Evolutionary conservation across 2,888 invertebrate species (phyloP).

Genomic region (Rosalia funebris): DNA sequence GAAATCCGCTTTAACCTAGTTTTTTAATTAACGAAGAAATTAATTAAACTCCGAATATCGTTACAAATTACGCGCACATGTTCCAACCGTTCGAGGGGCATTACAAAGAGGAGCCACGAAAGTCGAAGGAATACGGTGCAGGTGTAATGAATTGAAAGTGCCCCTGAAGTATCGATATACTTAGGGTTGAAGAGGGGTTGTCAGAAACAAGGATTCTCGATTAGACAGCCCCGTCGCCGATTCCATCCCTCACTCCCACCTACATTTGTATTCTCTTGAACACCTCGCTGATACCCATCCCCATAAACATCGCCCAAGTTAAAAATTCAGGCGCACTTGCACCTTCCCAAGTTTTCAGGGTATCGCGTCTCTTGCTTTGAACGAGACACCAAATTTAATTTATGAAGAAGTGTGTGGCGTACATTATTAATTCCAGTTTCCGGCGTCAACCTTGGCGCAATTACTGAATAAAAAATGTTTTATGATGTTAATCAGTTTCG

Average conservation of each 20-base stretch:
- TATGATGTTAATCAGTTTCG: neutral
- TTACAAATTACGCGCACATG: too few species aligned
- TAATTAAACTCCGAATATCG: too few species aligned
- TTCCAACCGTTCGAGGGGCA: too few species aligned
- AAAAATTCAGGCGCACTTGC: constrained; percentile 52
- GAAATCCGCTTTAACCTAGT: too few species aligned
- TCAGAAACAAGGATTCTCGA: constrained; percentile 62
- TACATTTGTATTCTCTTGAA: constrained; percentile 53
- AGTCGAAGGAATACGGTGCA: constrained; percentile 28
- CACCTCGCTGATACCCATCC: constrained; percentile 44
- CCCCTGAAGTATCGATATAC: constrained; percentile 56
- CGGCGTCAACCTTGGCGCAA: neutral
- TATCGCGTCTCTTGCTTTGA: constrained; percentile 39
- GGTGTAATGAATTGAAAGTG: constrained; percentile 57
- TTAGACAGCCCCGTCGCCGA: constrained; percentile 54
- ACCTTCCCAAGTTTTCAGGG: constrained; percentile 48
- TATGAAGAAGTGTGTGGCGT: constrained; percentile 29
- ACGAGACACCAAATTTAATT: constrained; percentile 36
- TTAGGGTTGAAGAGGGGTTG: constrained; percentile 55
- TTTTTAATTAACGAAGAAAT: too few species aligned
- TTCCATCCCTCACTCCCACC: constrained; percentile 37
- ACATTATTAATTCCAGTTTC: constrained; percentile 26
- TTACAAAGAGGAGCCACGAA: too few species aligned
- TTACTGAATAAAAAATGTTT: neutral
- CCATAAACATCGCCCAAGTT: constrained; percentile 49